phyloP scores from a whole-genome alignment of 2,113 vertebrate species.

The Panthera leo region DNA sequence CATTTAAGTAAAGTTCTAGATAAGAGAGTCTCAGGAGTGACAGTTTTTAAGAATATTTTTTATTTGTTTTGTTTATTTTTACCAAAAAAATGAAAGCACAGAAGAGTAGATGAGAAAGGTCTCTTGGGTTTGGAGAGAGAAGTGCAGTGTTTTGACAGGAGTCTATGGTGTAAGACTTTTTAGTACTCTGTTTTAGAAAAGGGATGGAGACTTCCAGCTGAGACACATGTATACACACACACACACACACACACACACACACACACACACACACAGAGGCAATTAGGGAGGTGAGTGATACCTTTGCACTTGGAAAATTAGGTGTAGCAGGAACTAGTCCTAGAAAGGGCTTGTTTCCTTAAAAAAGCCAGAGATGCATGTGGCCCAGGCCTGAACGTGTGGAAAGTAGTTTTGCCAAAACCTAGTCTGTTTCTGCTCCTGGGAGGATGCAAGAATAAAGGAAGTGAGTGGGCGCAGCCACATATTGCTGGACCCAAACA shows the following conservation, averaged over 20 bases:
- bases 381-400: neutral
- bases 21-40: neutral
- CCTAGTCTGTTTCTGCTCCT: neutral
- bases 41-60: neutral
- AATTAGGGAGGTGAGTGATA: neutral
- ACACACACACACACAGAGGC: neutral
- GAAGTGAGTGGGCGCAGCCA: neutral
- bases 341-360: neutral
- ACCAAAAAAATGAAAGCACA: neutral
- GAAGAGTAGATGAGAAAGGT: neutral
- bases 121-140: neutral
- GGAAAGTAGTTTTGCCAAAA: neutral
- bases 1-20: neutral
- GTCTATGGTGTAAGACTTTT: neutral
- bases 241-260: neutral
- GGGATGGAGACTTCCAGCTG: neutral
- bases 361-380: neutral
- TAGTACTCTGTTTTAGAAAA: neutral
- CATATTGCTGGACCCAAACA: neutral
- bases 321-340: neutral
- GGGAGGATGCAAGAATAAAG: neutral
- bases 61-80: neutral
- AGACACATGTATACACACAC: neutral
- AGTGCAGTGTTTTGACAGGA: neutral
- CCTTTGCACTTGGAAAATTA: neutral